Percentiles rank a stretch among this genome's conserved stretches.
phyloP scores from a whole-genome alignment of 1,140 invertebrate genomes.

The Mercenaria mercenaria region DNA sequence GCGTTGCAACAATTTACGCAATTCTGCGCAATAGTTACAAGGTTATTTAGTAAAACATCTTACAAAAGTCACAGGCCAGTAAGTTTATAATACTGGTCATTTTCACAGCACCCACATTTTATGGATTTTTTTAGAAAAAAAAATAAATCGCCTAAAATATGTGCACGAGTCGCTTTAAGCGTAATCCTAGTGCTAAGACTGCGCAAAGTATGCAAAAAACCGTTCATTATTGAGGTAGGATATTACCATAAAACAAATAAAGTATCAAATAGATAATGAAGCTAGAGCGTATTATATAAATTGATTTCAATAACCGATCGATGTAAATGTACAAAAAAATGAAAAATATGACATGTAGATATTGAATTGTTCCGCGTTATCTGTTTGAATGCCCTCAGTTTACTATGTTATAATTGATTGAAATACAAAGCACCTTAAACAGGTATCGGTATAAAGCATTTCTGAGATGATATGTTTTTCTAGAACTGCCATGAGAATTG shows the following conservation, averaged over 20 bases:
- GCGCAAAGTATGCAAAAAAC: too few species aligned
- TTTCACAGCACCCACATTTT: too few species aligned
- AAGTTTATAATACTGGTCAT: too few species aligned
- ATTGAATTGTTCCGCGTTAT: not conserved
- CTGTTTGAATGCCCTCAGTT: not conserved
- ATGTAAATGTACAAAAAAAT: not conserved
- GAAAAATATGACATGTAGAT: not conserved
- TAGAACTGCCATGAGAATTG: not conserved
- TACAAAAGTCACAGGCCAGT: too few species aligned
- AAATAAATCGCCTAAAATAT: too few species aligned
- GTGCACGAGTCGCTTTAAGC: too few species aligned
- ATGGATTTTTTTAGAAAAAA: too few species aligned
- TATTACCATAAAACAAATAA: not conserved
- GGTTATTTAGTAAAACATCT: too few species aligned
- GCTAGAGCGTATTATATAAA: not conserved
- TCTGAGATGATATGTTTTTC: not conserved
- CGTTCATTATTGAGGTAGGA: too few species aligned
- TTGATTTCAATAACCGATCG: not conserved
- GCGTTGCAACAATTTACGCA: too few species aligned
- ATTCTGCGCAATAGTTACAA: too few species aligned
- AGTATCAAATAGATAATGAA: not conserved
- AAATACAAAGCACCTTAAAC: not conserved
- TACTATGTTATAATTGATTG: not conserved
- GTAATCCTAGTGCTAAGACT: too few species aligned
- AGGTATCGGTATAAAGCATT: not conserved